Base-by-base conservation (phyloP, 2,888 invertebrate species). In the Ommatoiulus sabulosus region DNA sequence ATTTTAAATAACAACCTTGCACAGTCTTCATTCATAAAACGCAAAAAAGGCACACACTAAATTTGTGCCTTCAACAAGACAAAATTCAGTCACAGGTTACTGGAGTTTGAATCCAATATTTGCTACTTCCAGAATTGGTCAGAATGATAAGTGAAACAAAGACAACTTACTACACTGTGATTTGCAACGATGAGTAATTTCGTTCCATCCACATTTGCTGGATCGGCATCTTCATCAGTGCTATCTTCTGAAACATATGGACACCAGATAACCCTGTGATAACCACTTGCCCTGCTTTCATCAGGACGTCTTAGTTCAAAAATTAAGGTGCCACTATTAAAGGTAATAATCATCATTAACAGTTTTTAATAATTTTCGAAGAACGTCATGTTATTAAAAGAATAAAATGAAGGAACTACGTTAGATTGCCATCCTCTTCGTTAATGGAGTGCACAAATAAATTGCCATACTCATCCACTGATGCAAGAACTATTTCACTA, bases 251-350 rank as follows among this genome's bases (percentile, higher is more conserved):
- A 97, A 89, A 97, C 95, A 93, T 96, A 98, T 0, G 98, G 97
- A 92, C 98, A 98, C 98, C 98, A 98, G 91, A 97, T 96, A 84
- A 98, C 95, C 90, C 97, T 94, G 91, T 95, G 95, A 91, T 93
- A 94, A 89, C 93, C 94, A 52, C 94, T 94, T 0, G 93, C 90
- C 15, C 91, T 90, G 0, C 92, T 92, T 15, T 84, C 80, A 24
- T 48, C 57, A 3, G 88, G 46, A 84, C 87, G 89, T 63, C 52
- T 87, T 20, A 89, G 44, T 87, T 87, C 86, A 46, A 90, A 84
- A 46, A 86, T 43, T 44, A 48, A 46, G 24, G 52, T 52, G 15
- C 52, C 52, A 15, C 52, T 52, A 52, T 52, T 52, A 0, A 52
- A 52, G 15, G 17, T 0, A 52, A 52, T 3, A 52, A 52, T 17